Percentiles rank a stretch among this genome's conserved stretches.
Conservation (phyloP, 2,888 invertebrate genomes). For the Cheilosia impressa region DNA sequence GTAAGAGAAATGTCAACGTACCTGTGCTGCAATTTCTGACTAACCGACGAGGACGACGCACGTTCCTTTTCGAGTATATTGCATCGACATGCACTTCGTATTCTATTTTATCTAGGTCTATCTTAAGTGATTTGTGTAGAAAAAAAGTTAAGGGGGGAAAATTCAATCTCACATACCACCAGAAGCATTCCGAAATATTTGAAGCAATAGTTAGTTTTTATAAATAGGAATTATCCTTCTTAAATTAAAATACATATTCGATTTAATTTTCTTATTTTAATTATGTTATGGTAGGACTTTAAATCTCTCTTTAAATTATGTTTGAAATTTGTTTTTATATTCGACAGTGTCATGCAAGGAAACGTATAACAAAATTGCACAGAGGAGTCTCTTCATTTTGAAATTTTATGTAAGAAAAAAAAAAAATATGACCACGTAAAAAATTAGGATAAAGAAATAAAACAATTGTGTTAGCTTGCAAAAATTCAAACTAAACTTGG, state of each 20-base stretch:
- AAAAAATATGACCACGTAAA: not conserved
- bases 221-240: not conserved
- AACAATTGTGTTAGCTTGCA: slow-evolving; percentile 61
- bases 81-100: not conserved
- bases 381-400: slow-evolving; percentile 19
- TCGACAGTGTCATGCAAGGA: slow-evolving; percentile 38
- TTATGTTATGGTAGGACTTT: not conserved
- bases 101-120: not conserved
- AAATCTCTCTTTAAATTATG: not conserved
- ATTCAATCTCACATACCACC: slow-evolving; percentile 62
- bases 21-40: not conserved
- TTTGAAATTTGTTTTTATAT: not conserved
- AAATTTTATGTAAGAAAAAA: not conserved
- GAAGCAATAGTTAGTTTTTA: slow-evolving; percentile 35
- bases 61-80: not conserved
- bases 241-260: slow-evolving; percentile 3
- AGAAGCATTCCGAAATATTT: slow-evolving; percentile 58
- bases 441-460: not conserved
- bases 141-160: not conserved
- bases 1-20: not conserved
- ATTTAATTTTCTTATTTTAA: slow-evolving; percentile 9
- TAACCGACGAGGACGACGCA: not conserved
- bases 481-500: slow-evolving; percentile 48
- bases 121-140: not conserved
- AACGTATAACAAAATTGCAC: slow-evolving; percentile 9